Evolutionary conservation across 2,113 vertebrate species (phyloP), one percentile per base, ranked within the genome.

Genomic region (Cyphomyrus plagiostoma): DNA sequence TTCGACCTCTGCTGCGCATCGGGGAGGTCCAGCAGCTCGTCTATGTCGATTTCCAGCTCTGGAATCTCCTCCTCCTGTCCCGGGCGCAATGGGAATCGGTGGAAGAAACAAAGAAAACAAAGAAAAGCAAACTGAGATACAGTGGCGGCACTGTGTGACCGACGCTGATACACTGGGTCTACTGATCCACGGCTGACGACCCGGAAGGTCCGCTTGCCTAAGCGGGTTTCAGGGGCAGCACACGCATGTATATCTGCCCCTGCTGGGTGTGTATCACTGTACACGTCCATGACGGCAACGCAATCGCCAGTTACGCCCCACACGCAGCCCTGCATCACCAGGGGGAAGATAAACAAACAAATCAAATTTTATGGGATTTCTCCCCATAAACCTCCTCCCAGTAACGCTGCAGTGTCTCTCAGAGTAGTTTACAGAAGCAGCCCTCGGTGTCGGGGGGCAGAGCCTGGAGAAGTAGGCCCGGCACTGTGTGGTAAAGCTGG

Each of bases 21-120:
- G 39, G 97, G 91, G 74, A 98, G 95, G 89, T 99, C 98, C 93
- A 99, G 94, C 82, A 99, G 97, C 91, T 97, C 96, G 92, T 99
- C 98, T 92, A 99, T 97, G 93, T 99, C 98, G 86, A 99, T 98
- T 93, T 99, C 97, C 89, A 96, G 94, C 92, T 98, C 97, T 3
- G 96, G 96, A 88, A 96, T 95, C 49, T 95, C 95, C 90, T 96
- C 95, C 89, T 94, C 97, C 96, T 97, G 88, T 21, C 80, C 80
- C 80, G 42, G 82, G 21, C 30, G 86, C 88, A 52, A 89, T 91
- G 93, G 88, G 86, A 90, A 53, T 89, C 77, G 52, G 89, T 82
- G 23, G 84, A 90, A 58, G 90, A 50, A 17, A 11, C 13, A 88
- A 70, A 89, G 2, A 90, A 58, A 62, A 21, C 19, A 45, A 15